Percentiles rank a stretch among this genome's conserved stretches.
Evolutionary conservation across 2,888 invertebrate genomes (phyloP).

Genomic region (Ischnura elegans): DNA sequence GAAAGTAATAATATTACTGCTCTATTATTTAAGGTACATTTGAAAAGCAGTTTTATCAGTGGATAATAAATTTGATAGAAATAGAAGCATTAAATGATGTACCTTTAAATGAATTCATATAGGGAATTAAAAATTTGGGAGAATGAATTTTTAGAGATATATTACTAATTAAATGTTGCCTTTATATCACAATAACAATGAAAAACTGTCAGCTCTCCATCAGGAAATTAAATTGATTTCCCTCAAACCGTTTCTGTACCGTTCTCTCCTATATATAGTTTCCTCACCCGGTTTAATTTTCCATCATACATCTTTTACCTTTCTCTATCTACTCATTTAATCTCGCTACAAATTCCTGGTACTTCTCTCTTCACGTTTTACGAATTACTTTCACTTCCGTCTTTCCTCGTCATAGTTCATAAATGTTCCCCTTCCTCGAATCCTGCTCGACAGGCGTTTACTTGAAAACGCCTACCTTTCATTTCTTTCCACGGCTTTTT

Average conservation of each 20-base stretch:
- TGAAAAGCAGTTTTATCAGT: no score
- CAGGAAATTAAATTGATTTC: not conserved
- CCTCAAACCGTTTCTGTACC: not conserved
- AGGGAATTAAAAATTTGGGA: no score
- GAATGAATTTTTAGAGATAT: no score
- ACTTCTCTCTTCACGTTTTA: not conserved
- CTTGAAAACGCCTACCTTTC: not conserved
- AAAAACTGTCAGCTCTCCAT: not conserved
- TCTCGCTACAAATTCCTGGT: not conserved
- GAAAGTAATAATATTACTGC: no score
- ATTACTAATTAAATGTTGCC: no score
- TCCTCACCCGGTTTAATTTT: no score
- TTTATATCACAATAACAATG: no score
- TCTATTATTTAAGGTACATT: no score
- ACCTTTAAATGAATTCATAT: no score
- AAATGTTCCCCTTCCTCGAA: not conserved
- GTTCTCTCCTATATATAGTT: not conserved
- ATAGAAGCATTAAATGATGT: no score
- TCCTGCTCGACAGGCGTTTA: not conserved
- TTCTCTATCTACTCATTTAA: not conserved
- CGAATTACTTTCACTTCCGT: not conserved
- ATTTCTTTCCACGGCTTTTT: not conserved
- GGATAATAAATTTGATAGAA: no score
- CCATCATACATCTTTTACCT: not conserved
- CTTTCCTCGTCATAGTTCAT: constrained; percentile 1